A percentile compares a stretch with the other conserved stretches of the same genome.
phyloP scores from a whole-genome alignment of 2,888 invertebrate genomes.

The Melanostoma scalare region DNA sequence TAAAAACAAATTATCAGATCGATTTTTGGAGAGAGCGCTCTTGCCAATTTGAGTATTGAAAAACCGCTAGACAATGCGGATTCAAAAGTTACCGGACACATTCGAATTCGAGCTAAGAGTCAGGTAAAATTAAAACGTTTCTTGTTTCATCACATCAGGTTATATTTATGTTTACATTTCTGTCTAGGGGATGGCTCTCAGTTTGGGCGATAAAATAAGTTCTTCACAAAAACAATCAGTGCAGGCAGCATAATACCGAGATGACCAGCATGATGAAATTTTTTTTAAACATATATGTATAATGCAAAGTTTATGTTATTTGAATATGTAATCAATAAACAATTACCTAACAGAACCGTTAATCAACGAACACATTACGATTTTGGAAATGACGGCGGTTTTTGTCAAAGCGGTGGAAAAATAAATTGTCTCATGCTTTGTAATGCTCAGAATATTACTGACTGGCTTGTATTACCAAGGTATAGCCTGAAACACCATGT shows the following conservation, averaged over 20 bases:
- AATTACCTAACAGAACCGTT: conserved; percentile 36
- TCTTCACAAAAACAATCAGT: conserved; percentile 90
- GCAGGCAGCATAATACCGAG: conserved; percentile 78
- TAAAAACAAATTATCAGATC: conserved; percentile 83
- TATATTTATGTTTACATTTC: conserved; percentile 30
- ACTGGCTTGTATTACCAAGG: too few species aligned
- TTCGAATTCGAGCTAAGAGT: conserved; percentile 98
- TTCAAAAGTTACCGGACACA: conserved; percentile 97
- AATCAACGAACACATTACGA: neutral
- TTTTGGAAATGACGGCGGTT: too few species aligned
- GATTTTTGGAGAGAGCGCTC: conserved; percentile 98
- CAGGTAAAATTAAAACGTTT: conserved; percentile 85
- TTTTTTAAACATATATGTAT: conserved; percentile 56
- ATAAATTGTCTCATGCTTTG: too few species aligned
- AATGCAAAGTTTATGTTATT: conserved; percentile 65
- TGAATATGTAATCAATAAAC: conserved; percentile 62
- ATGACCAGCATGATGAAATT: neutral
- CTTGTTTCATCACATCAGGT: neutral
- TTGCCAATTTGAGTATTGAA: conserved; percentile 99
- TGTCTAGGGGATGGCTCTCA: conserved; percentile 97
- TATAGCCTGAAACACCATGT: too few species aligned
- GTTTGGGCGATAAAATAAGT: conserved; percentile 99
- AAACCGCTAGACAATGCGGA: conserved; percentile 93
- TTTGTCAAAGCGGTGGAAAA: too few species aligned
- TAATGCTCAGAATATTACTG: too few species aligned